phyloP scores from a whole-genome alignment of 2,113 vertebrate species.

The Elaphurus davidianus region DNA sequence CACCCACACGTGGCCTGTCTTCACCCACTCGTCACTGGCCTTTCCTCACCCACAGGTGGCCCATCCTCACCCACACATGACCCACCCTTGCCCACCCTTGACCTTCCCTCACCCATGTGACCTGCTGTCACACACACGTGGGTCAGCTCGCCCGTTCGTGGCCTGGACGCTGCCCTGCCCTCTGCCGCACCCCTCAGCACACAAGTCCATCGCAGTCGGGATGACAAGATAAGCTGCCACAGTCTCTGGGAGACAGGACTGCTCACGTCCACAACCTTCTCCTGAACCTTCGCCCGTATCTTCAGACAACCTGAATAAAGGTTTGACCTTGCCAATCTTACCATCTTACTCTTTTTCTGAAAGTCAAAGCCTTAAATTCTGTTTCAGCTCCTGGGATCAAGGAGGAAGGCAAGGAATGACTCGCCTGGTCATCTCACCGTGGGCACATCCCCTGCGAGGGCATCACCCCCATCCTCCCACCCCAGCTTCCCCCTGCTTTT shows the following conservation, averaged over 20 bases:
- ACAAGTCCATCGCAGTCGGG: not conserved
- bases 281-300: not conserved
- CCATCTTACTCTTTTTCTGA: not conserved
- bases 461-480: accelerated
- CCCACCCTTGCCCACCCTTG: too few relatives aligned
- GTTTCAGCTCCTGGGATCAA: not conserved
- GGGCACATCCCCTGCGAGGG: not conserved
- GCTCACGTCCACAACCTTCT: not conserved
- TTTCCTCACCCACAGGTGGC: too few relatives aligned
- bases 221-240: not conserved
- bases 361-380: not conserved
- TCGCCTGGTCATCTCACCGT: not conserved
- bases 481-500: accelerated
- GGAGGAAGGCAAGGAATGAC: not conserved
- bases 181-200: not conserved
- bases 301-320: not conserved
- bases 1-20: too few relatives aligned
- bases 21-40: too few relatives aligned
- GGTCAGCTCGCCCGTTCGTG: not conserved
- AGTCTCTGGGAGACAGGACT: not conserved
- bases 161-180: not conserved
- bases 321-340: accelerated
- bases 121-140: too few relatives aligned
- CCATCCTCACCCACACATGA: too few relatives aligned
- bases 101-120: too few relatives aligned